Percentiles rank a stretch among this genome's conserved stretches.
phyloP scores from a whole-genome alignment of 2,888 invertebrate genomes.

The Poecilus cupreus region DNA sequence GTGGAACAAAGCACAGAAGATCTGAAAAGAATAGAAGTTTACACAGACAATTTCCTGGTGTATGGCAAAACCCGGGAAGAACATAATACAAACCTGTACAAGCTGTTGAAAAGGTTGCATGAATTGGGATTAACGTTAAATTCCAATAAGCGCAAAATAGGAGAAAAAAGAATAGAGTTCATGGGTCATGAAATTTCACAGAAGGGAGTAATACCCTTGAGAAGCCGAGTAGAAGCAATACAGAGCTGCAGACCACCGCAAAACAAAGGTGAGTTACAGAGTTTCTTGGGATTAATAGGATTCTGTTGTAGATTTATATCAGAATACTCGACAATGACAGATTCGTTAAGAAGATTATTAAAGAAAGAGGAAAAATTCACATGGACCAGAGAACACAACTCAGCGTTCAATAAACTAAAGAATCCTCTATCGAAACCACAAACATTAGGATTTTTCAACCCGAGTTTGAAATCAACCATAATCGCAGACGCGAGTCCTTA shows the following conservation, averaged over 20 bases:
- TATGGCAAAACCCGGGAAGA: not conserved
- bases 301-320: not conserved
- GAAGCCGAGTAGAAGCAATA: slow-evolving; percentile 2
- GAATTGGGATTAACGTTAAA: not conserved
- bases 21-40: not conserved
- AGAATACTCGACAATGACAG: not conserved
- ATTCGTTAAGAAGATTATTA: not conserved
- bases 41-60: slow-evolving; percentile 7
- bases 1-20: not conserved
- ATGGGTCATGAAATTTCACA: slow-evolving; percentile 19
- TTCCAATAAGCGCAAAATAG: not conserved
- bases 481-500: not conserved
- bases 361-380: not conserved
- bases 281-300: not conserved
- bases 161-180: not conserved
- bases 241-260: not conserved
- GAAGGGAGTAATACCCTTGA: not conserved
- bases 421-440: not conserved
- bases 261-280: not conserved
- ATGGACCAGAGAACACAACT: not conserved
- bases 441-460: not conserved
- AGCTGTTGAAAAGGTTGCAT: not conserved
- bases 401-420: not conserved
- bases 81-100: not conserved
- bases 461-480: not conserved